A percentile compares a stretch with the other conserved stretches of the same genome.
Evolutionary conservation across 2,113 vertebrate species (phyloP).

Genomic region (Bujurquina vittata): DNA sequence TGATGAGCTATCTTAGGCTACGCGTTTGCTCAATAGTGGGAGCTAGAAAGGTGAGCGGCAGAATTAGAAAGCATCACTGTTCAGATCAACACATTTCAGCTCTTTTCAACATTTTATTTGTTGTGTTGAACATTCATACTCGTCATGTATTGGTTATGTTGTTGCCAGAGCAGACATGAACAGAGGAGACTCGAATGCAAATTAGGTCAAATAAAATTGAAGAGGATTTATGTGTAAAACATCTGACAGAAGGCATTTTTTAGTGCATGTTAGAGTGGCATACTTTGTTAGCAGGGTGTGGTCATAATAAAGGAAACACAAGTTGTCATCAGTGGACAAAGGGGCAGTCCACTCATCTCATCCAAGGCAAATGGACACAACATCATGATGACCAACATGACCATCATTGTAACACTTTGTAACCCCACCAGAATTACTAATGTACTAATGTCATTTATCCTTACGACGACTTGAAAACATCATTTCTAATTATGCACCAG

Average conservation of each 20-base stretch:
- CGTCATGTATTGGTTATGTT: not conserved
- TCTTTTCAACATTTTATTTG: constrained; percentile 9
- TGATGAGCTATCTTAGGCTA: constrained; percentile 6
- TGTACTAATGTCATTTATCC: not conserved
- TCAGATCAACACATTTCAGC: not conserved
- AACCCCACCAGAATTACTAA: too few species aligned
- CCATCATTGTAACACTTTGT: not conserved
- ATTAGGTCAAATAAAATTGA: constrained; percentile 9
- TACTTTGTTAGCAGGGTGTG: constrained; percentile 47
- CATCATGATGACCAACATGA: not conserved
- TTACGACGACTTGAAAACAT: too few species aligned
- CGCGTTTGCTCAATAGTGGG: not conserved
- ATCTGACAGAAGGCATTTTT: constrained; percentile 30
- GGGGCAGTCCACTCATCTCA: not conserved
- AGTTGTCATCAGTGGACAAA: not conserved
- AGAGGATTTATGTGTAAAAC: constrained; percentile 22
- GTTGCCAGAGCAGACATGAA: not conserved
- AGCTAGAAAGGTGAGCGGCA: not conserved
- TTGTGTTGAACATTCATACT: not conserved
- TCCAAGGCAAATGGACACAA: not conserved
- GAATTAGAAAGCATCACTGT: not conserved
- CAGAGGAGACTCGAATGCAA: not conserved
- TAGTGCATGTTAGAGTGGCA: constrained; percentile 59
- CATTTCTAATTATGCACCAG: too few species aligned
- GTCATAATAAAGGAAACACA: constrained; percentile 31